Conservation (phyloP, 2,113 vertebrate genomes). For the Leptodactylus fuscus region DNA sequence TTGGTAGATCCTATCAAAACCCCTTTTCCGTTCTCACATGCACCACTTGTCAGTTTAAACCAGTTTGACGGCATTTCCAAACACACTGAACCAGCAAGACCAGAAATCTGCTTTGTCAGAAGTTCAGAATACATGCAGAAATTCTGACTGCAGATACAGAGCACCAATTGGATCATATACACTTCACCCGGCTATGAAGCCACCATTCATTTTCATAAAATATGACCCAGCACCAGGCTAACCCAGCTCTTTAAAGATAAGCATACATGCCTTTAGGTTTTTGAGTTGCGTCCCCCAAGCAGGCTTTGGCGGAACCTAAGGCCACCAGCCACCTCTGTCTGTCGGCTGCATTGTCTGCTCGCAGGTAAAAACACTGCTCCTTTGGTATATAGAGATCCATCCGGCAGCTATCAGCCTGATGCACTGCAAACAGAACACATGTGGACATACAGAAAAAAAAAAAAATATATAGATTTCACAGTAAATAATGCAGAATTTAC, state of each 20-base stretch:
- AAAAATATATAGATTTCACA: too few relatives aligned
- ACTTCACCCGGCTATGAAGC: too few relatives aligned
- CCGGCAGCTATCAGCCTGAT: conserved; percentile 73
- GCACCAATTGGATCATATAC: neutral
- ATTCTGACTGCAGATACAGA: neutral
- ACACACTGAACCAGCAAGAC: neutral
- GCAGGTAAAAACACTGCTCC: conserved; percentile 84
- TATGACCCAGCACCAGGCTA: too few relatives aligned
- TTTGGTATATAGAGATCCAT: conserved; percentile 83
- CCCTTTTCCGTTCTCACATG: too few relatives aligned
- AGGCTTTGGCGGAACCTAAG: conserved; percentile 83
- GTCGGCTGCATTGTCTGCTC: conserved; percentile 80
- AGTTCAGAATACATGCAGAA: neutral
- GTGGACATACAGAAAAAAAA: neutral
- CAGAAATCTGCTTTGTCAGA: neutral
- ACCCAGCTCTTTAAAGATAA: too few relatives aligned
- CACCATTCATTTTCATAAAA: too few relatives aligned
- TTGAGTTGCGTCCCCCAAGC: conserved; percentile 76
- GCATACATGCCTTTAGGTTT: conserved; percentile 74
- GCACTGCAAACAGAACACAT: conserved; percentile 67
- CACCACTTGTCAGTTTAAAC: neutral
- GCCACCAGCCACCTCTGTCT: conserved; percentile 85
- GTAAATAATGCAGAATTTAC: too few relatives aligned
- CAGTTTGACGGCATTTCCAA: neutral
- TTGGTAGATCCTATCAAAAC: too few relatives aligned